Evolutionary conservation across 37 sponge, comb jelly and placozoan genomes (phyloP).

Genomic region (Hexactinellida sp.): DNA sequence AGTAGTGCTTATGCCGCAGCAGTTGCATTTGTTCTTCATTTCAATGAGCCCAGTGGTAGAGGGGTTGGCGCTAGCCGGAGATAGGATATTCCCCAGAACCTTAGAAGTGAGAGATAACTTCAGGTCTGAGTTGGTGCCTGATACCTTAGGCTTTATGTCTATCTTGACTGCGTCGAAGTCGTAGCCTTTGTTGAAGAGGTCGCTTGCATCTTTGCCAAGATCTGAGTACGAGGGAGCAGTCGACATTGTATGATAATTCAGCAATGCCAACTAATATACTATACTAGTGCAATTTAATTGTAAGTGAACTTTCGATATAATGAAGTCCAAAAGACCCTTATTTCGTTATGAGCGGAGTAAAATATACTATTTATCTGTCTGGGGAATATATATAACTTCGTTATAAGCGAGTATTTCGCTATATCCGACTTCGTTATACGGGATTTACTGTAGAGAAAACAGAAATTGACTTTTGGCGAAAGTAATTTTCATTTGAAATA

Average conservation of each 20-base stretch:
- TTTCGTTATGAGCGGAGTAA: too few relatives aligned
- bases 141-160: not conserved
- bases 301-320: too few relatives aligned
- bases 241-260: not conserved
- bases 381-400: too few relatives aligned
- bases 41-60: not conserved
- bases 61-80: not conserved
- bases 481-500: too few relatives aligned
- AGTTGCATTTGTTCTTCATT: not conserved
- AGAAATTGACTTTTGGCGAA: too few relatives aligned
- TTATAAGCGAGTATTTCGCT: too few relatives aligned
- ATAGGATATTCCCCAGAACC: not conserved
- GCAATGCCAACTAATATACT: too few relatives aligned
- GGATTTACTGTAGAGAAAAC: too few relatives aligned
- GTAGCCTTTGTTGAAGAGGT: slow-evolving; percentile 16
- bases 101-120: not conserved
- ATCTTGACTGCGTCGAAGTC: slow-evolving; percentile 6
- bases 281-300: too few relatives aligned
- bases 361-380: too few relatives aligned
- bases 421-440: too few relatives aligned
- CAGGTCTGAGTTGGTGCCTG: not conserved
- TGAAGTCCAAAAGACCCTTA: too few relatives aligned
- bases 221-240: slow-evolving; percentile 8
- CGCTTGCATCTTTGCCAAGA: slow-evolving; percentile 17
- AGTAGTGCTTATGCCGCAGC: not conserved